A percentile compares a stretch with the other conserved stretches of the same genome.
These are phyloP conservation scores for Fistularia commersonii DNA, from an alignment of 2,797 vertebrate genomes.

Conservation along the genomic window DNA sequence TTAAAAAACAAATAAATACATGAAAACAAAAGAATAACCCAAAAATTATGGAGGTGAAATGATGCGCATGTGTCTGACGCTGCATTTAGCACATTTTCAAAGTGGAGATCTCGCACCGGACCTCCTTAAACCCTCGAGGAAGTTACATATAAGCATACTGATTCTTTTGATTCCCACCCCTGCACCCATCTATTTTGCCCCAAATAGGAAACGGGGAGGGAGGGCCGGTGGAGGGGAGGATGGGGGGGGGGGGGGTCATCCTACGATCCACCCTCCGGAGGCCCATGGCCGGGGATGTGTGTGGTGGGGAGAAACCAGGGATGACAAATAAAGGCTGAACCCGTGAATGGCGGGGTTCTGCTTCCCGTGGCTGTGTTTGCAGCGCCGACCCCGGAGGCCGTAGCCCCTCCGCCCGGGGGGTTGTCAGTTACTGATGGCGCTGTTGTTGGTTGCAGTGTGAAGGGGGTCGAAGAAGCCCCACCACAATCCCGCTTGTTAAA, in stretches of 20 bases:
- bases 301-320: constrained; percentile 64
- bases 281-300: constrained; percentile 66
- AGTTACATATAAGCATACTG: constrained; percentile 67
- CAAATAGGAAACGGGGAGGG: constrained; percentile 72
- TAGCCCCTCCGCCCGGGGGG: constrained; percentile 69
- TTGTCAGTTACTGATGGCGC: constrained; percentile 75
- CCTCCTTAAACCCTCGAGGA: no score
- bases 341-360: constrained; percentile 65
- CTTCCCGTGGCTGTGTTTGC: constrained; percentile 73
- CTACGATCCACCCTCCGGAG: constrained; percentile 49
- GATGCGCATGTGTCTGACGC: no score
- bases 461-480: constrained; percentile 68
- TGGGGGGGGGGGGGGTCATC: constrained; percentile 62
- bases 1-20: no score
- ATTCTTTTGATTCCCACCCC: constrained; percentile 48
- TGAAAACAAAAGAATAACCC: no score
- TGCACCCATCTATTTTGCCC: constrained; percentile 19
- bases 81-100: no score
- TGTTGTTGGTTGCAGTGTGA: constrained; percentile 72
- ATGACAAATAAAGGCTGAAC: constrained; percentile 75
- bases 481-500: constrained; percentile 77
- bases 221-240: no score
- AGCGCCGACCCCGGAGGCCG: constrained; percentile 66
- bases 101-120: no score
- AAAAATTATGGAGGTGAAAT: no score